phyloP scores from a whole-genome alignment of 2,888 invertebrate genomes.

The Rotaria socialis region DNA sequence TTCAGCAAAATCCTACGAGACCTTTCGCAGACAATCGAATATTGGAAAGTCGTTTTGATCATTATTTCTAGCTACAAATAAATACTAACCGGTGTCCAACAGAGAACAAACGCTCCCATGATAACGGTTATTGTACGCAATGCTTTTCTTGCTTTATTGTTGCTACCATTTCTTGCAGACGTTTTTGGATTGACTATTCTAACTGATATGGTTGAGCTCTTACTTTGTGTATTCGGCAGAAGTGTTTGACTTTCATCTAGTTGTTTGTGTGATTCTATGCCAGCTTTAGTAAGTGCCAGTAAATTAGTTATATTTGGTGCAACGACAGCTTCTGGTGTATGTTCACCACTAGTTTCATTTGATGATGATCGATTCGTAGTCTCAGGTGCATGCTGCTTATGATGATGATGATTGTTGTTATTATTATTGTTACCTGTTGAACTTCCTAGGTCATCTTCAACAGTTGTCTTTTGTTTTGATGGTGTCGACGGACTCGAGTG shows the following conservation, averaged over 20 bases:
- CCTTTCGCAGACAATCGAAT: neutral
- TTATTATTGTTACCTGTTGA: neutral
- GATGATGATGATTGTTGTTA: neutral
- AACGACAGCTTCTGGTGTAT: neutral
- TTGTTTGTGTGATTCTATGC: neutral
- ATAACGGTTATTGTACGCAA: constrained; percentile 97
- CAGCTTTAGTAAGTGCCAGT: neutral
- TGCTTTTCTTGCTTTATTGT: constrained; percentile 76
- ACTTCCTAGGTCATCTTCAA: neutral
- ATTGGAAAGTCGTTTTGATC: neutral
- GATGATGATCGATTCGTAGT: constrained; percentile 10
- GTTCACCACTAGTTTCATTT: constrained; percentile 32
- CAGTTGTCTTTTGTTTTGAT: neutral
- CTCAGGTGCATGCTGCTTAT: neutral
- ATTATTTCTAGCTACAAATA: neutral
- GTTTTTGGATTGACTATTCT: neutral
- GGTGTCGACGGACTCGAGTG: neutral
- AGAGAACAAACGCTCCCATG: constrained; percentile 78
- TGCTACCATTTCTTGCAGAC: constrained; percentile 57
- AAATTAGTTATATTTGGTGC: constrained; percentile 12
- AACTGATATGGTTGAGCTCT: neutral
- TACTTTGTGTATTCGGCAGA: constrained; percentile 63
- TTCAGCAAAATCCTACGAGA: neutral
- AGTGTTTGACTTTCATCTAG: neutral
- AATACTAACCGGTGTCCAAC: constrained; percentile 78